Evolutionary conservation across 37 sponge, comb jelly and placozoan genomes (phyloP), one percentile per base, ranked within the genome.

Genomic region (Tethya wilhelma): DNA sequence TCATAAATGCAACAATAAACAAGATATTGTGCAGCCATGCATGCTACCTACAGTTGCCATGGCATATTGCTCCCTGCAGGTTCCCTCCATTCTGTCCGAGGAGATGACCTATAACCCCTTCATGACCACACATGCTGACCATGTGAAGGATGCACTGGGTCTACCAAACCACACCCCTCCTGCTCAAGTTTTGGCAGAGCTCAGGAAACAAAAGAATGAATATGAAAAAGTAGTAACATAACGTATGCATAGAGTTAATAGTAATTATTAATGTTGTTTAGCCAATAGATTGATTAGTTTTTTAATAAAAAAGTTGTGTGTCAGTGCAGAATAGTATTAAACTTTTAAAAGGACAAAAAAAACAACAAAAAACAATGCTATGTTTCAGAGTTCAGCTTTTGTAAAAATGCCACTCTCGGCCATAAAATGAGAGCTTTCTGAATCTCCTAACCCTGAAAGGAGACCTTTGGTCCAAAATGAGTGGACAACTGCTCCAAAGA

Each of bases 31-130:
- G n/a, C n/a, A n/a, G n/a, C n/a, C n/a, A n/a, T n/a, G n/a, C n/a
- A n/a, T n/a, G n/a, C n/a, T n/a, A n/a, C n/a, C n/a, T n/a, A n/a
- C n/a, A n/a, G n/a, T n/a, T n/a, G n/a, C n/a, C n/a, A n/a, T n/a
- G n/a, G n/a, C 33, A 66, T 66, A 63, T 25, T 63, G 64, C 19
- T 20, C 2, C 34, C 46, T 32, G 0, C 37, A 91, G 92, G 79
- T 86, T n/a, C 92, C 92, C 4, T 69, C 87, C 28, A 78, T 82
- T 25, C 42, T 91, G 57, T 71, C 69, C 14, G 92, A 91, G 44
- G 92, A 91, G 78, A 40, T 83, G 28, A 22, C 77, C 56, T 91
- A 91, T 73, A 91, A 86, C 57, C 87, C 84, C 0, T 91, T 86
- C 64, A 44, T 91, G 59, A 38, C 64, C 11, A 81, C 88, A 8